Base-by-base conservation (phyloP, 2,113 vertebrate species). In the Chamaetylas fuelleborni region DNA sequence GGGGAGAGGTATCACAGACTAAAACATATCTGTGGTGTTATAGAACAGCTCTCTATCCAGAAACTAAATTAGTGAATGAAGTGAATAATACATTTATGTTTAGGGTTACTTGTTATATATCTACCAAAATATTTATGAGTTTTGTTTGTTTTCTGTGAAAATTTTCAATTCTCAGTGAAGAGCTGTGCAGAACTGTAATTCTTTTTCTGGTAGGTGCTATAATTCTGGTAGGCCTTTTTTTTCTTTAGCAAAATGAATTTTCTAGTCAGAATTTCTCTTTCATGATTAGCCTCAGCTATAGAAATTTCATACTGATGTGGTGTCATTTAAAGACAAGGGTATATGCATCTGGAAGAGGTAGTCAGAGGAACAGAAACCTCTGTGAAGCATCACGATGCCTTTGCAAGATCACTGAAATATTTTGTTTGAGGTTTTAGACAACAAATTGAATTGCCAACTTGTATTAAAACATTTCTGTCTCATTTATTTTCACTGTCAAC, bases 21-120 rank as follows among this genome's bases (percentile, higher is more conserved):
- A 48, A 65, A 86, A 72, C 1, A 0, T n/a, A 47, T 38, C 22
- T 38, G 0, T 2, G 2, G 5, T 56, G 8, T 56, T 65, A 31
- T 1, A 69, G 42, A 69, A 43, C 19, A 43, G 4, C 8, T 91
- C 8, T 48, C 23, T 53, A 43, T 10, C 7, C 22, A 58, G 58
- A 70, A 72, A 66, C 5, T 12, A 48, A 69, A 33, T 24, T 9
- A 66, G 28, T 31, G 12, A 89, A 48, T 48, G 23, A 82, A 72
- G 9, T 18, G 62, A 28, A 15, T 24, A 1, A 40, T 40, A 8
- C 4, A 11, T 50, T 79, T 47, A 33, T 79, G 20, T 66, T 77
- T 81, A 60, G 3, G 4, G 1, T 53, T 73, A 36, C 14, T 16
- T 70, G 26, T 33, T 70, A 81, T 33, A 33, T 54, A 61, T 16